Conservation (phyloP, 1,140 invertebrate genomes). For the Sinella curviseta region DNA sequence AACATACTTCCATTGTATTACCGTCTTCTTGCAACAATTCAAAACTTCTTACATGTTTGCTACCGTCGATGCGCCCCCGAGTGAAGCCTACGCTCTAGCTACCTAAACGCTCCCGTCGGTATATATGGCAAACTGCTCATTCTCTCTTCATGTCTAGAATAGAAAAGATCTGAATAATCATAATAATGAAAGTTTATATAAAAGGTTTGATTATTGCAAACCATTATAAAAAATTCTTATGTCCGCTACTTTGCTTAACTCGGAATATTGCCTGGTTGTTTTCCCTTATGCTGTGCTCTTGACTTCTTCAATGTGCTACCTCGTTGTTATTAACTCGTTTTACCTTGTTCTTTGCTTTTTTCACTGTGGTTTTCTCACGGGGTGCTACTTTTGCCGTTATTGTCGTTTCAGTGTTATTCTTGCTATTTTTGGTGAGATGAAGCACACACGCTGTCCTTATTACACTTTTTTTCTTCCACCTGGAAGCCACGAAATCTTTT, state of each 20-base stretch:
- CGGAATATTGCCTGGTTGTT: too few species aligned
- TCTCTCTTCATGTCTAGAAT: neutral
- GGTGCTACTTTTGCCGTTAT: neutral
- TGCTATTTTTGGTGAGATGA: too few species aligned
- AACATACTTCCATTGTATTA: neutral
- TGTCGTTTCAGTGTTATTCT: neutral
- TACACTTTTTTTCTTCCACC: neutral
- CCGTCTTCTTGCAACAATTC: neutral
- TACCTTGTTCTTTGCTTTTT: neutral
- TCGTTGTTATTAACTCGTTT: neutral
- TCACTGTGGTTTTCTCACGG: neutral
- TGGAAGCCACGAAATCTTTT: neutral
- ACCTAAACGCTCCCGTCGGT: neutral
- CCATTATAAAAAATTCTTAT: neutral
- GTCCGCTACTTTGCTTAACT: too few species aligned
- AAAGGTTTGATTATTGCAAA: slow-evolving; percentile 7
- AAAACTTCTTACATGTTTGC: neutral
- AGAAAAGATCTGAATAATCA: neutral
- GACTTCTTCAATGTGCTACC: neutral
- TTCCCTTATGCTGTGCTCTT: neutral
- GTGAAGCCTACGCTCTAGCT: neutral
- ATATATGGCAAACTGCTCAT: neutral
- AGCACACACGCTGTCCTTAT: slow-evolving; percentile 8
- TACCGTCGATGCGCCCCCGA: neutral
- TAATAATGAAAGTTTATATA: slow-evolving; percentile 23